phyloP scores from a whole-genome alignment of 2,113 vertebrate species.

The Paraplagusia blochii region DNA sequence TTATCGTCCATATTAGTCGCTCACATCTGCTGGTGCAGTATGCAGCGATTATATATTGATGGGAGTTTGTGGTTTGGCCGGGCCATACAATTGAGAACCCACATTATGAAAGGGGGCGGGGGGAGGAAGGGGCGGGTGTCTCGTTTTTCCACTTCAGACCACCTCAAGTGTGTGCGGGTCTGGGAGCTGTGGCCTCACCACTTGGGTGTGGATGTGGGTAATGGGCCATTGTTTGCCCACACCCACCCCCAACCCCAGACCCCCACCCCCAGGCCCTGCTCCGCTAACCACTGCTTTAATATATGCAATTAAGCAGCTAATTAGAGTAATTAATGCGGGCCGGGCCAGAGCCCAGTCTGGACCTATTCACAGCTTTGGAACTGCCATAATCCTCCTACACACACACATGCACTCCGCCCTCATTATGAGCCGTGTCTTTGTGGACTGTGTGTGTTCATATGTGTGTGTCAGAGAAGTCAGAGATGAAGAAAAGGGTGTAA shows the following conservation, averaged over 20 bases:
- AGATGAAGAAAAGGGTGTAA: slow-evolving; percentile 58
- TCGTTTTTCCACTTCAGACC: slow-evolving; percentile 58
- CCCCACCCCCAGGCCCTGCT: slow-evolving; percentile 45
- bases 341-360: slow-evolving; percentile 66
- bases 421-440: slow-evolving; percentile 69
- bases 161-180: slow-evolving; percentile 46
- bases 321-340: slow-evolving; percentile 82
- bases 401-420: slow-evolving; percentile 45
- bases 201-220: slow-evolving; percentile 17
- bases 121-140: slow-evolving; percentile 33
- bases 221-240: slow-evolving; percentile 41
- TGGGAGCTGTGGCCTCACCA: slow-evolving; percentile 12
- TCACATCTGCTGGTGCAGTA: slow-evolving; percentile 63
- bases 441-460: slow-evolving; percentile 32
- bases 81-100: slow-evolving; percentile 57
- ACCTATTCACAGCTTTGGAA: slow-evolving; percentile 75
- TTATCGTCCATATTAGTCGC: slow-evolving; percentile 54
- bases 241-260: slow-evolving; percentile 2
- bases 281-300: slow-evolving; percentile 74
- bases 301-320: slow-evolving; percentile 81
- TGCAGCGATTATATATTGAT: slow-evolving; percentile 70
- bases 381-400: slow-evolving; percentile 72
- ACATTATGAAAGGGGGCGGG: slow-evolving; percentile 27
- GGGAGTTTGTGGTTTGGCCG: slow-evolving; percentile 15
- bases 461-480: slow-evolving; percentile 57